A percentile compares a stretch with the other conserved stretches of the same genome.
These are phyloP conservation scores for Cheilosia impressa DNA, from an alignment of 2,888 invertebrate genomes.

Conservation along the genomic window DNA sequence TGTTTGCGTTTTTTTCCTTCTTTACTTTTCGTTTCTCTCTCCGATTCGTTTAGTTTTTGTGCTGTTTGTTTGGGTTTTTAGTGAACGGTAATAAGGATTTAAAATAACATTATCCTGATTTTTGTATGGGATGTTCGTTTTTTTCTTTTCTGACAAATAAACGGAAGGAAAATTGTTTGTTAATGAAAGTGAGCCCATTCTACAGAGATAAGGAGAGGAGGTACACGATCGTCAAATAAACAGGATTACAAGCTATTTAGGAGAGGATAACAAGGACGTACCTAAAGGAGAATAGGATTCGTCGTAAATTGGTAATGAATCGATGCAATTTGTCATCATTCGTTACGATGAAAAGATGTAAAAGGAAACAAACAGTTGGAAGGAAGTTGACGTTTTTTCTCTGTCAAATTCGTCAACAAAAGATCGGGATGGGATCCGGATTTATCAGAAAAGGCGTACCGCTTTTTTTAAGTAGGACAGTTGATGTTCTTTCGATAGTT, in stretches of 20 bases:
- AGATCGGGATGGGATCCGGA: background rate
- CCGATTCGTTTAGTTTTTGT: background rate
- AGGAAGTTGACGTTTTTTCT: background rate
- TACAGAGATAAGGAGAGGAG: constrained; percentile 18
- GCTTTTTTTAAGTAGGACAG: background rate
- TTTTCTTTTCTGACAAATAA: constrained; percentile 42
- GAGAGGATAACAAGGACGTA: constrained; percentile 27
- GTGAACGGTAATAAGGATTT: constrained; percentile 45
- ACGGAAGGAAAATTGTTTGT: constrained; percentile 65
- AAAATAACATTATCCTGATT: constrained; percentile 42
- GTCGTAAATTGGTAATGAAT: constrained; percentile 39
- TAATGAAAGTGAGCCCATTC: constrained; percentile 63
- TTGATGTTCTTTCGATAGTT: too few species aligned
- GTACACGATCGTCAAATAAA: constrained; percentile 14
- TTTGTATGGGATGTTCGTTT: constrained; percentile 23
- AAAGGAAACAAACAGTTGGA: constrained; percentile 29
- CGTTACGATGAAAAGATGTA: constrained; percentile 43
- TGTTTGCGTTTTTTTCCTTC: constrained; percentile 41
- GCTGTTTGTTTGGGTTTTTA: constrained; percentile 44
- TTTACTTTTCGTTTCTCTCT: background rate
- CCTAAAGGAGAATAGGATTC: constrained; percentile 18
- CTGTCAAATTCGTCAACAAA: background rate
- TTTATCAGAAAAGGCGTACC: background rate
- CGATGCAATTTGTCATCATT: constrained; percentile 39
- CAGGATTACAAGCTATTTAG: constrained; percentile 57